A percentile compares a stretch with the other conserved stretches of the same genome.
Conservation (phyloP, 2,797 vertebrate genomes). For the Cyprinodon diabolis region DNA sequence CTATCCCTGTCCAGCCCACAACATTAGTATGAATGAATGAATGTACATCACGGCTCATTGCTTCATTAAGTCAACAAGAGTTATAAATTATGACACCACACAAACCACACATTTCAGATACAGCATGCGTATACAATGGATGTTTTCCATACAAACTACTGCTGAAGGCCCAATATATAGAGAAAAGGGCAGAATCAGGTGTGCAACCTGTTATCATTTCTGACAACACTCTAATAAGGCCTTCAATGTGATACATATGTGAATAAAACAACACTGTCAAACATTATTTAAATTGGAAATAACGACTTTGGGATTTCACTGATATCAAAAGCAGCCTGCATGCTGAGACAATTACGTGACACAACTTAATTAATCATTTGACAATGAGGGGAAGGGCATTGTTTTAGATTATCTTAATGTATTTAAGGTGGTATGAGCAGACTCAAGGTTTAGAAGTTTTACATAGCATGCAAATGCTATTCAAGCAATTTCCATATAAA, state of each 20-base stretch:
- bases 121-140: constrained; percentile 40
- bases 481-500: constrained; percentile 81
- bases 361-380: constrained; percentile 80
- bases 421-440: constrained; percentile 71
- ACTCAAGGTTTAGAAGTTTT: constrained; percentile 78
- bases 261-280: constrained; percentile 30
- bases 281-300: constrained; percentile 58
- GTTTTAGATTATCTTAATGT: constrained; percentile 75
- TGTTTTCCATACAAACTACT: constrained; percentile 71
- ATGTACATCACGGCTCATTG: constrained; percentile 81
- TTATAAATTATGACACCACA: constrained; percentile 78
- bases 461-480: constrained; percentile 74
- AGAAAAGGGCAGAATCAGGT: constrained; percentile 69
- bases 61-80: constrained; percentile 78
- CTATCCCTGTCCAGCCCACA: constrained; percentile 61
- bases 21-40: constrained; percentile 75
- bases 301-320: constrained; percentile 58
- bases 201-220: constrained; percentile 47
- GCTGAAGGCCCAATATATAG: constrained; percentile 69
- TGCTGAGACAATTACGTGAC: constrained; percentile 77
- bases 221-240: constrained; percentile 47
- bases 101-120: constrained; percentile 54
- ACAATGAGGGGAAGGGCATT: constrained; percentile 83
- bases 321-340: constrained; percentile 69
- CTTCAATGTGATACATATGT: constrained; percentile 34